Evolutionary conservation across 1,140 invertebrate genomes (phyloP), one percentile per base, ranked within the genome.

Genomic region (Lethocerus indicus): DNA sequence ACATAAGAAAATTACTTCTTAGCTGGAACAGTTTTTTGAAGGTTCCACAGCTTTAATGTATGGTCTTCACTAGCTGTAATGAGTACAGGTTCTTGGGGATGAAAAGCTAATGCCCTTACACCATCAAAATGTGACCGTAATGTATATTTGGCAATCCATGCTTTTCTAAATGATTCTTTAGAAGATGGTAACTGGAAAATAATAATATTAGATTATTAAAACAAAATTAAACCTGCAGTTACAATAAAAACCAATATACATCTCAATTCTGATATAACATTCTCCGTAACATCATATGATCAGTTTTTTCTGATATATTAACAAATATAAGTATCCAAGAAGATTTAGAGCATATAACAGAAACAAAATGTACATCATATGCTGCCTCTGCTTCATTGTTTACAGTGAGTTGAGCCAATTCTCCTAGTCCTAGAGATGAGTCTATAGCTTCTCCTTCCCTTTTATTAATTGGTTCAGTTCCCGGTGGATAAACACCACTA

Each of bases 51-150:
- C 73, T 98, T 99, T 1, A 98, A 71, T 40, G 95, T 98, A 63
- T 96, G 89, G 73, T 99, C 96, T 69, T 99, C 95, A 44, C 89
- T 94, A 5, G 92, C 95, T 13, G 96, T 98, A 58, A 99, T 88
- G 41, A 99, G 71, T 41, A 97, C 89, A 36, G 94, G 85, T 65
- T 98, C 94, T 47, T 82, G 81, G 29, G 95, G 93, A 72, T 98
- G 96, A 74, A 99, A 99, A 57, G 91, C 91, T 49, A 99, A 73
- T 48, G 92, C 86, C 57, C 93, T 73, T 23, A 98, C 91, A 61
- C 88, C 87, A 68, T 99, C 96, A 65, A 98, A 98, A 72, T 99
- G 96, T 62, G 89, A 93, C 58, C 93, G 75, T 59, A 97, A 69
- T 39, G 91, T 96, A 62, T 96, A 97, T 68, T 97, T 96, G 56